phyloP scores from a whole-genome alignment of 2,113 vertebrate species.

The Mus pahari region DNA sequence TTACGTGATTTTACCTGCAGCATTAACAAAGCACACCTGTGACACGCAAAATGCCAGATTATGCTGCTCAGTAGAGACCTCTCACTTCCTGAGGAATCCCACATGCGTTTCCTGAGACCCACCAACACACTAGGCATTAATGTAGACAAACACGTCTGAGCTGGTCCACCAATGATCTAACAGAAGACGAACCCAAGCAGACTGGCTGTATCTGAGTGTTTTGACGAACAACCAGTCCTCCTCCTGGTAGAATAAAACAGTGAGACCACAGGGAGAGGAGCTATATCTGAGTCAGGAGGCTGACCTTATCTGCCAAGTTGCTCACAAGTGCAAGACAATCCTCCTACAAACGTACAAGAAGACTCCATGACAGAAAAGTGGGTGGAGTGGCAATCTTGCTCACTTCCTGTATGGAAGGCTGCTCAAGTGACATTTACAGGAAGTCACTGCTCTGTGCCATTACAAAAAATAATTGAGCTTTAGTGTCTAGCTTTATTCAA shows the following conservation, averaged over 20 bases:
- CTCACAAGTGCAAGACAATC: not conserved
- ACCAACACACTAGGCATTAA: conserved; percentile 4
- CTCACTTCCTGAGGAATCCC: not conserved
- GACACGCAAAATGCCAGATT: not conserved
- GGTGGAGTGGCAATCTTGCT: not conserved
- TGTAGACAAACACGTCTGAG: not conserved
- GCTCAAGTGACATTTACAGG: not conserved
- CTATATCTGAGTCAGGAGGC: not conserved
- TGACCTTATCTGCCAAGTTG: not conserved
- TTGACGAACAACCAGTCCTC: not conserved
- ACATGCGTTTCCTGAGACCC: not conserved
- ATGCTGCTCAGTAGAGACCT: not conserved
- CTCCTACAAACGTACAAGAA: not conserved
- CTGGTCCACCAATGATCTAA: not conserved
- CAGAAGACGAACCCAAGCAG: not conserved
- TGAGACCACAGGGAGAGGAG: not conserved
- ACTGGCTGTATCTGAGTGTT: not conserved
- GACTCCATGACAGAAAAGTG: not conserved
- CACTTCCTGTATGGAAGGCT: not conserved
- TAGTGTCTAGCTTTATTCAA: not conserved
- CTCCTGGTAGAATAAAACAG: conserved; percentile 13
- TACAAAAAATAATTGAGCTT: not conserved
- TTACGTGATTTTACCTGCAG: not conserved
- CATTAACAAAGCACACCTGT: not conserved
- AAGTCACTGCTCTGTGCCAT: not conserved